Percentiles rank a stretch among this genome's conserved stretches.
These are phyloP conservation scores for Australoheros scitulus DNA, from an alignment of 2,113 vertebrate genomes.

Conservation along the genomic window DNA sequence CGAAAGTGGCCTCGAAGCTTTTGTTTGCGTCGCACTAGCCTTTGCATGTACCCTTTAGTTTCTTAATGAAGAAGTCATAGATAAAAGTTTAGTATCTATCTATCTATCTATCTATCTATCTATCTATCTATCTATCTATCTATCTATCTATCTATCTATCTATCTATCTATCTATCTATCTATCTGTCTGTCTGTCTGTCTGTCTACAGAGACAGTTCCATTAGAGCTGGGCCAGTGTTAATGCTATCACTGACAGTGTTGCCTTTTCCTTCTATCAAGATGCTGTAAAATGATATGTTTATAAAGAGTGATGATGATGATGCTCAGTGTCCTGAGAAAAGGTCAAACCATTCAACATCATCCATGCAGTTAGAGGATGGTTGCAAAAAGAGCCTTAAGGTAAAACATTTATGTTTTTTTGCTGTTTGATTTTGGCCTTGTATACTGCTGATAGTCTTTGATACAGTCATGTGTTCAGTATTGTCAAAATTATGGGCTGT, in stretches of 20 bases:
- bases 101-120: constrained; percentile 6
- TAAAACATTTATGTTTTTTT: background rate
- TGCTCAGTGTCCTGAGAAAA: background rate
- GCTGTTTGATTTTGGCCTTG: background rate
- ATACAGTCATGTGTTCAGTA: background rate
- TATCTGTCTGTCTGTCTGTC: background rate
- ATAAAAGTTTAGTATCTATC: constrained; percentile 10
- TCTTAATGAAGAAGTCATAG: background rate
- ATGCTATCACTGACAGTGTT: background rate
- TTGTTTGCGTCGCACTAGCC: background rate
- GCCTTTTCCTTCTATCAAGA: background rate
- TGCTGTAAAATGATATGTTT: background rate
- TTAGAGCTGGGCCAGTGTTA: background rate
- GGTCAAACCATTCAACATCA: background rate
- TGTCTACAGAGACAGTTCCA: background rate
- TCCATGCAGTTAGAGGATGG: background rate
- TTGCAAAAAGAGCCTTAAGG: background rate
- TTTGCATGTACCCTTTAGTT: background rate
- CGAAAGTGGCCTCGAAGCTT: background rate
- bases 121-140: background rate
- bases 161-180: background rate
- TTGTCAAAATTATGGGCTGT: constrained; percentile 1
- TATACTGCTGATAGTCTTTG: background rate
- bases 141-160: background rate
- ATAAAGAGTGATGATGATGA: background rate